Percentiles rank a stretch among this genome's conserved stretches.
phyloP scores from a whole-genome alignment of 2,888 invertebrate genomes.

The Polydesmus complanatus region DNA sequence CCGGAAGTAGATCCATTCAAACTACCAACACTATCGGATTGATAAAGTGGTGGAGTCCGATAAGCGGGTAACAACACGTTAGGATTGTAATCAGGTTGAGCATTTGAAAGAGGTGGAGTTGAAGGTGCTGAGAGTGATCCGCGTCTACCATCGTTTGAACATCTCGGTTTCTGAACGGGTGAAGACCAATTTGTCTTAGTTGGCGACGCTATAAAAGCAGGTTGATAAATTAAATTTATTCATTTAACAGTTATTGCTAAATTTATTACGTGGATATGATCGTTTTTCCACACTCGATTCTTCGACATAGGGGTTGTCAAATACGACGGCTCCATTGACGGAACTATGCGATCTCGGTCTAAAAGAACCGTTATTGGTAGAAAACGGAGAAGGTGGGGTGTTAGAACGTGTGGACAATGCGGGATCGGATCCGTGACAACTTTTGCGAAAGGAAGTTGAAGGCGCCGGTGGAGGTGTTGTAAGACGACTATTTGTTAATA shows the following conservation, averaged over 20 bases:
- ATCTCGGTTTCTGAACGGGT: neutral
- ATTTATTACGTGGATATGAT: no score
- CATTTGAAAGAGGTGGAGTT: constrained; percentile 10
- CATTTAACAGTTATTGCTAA: no score
- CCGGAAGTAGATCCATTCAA: neutral
- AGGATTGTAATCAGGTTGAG: neutral
- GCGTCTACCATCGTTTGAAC: neutral
- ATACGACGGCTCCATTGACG: constrained; percentile 7
- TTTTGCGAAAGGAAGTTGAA: neutral
- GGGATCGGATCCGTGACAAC: constrained; percentile 13
- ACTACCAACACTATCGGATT: constrained; percentile 7
- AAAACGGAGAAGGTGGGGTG: neutral
- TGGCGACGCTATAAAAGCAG: no score
- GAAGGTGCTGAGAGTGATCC: constrained; percentile 12
- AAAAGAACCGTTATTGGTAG: neutral
- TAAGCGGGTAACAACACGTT: constrained; percentile 3
- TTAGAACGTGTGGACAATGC: constrained; percentile 4
- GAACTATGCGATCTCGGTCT: constrained; percentile 4
- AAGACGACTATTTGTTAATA: neutral
- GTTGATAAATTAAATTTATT: no score
- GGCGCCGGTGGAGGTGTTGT: constrained; percentile 2
- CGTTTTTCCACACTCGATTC: neutral
- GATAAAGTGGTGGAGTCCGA: constrained; percentile 10
- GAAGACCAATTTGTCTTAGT: neutral
- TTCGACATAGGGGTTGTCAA: constrained; percentile 4